Percentiles rank a stretch among this genome's conserved stretches.
phyloP scores from a whole-genome alignment of 92 coral and sea anemone species.

The Palythoa grandis region DNA sequence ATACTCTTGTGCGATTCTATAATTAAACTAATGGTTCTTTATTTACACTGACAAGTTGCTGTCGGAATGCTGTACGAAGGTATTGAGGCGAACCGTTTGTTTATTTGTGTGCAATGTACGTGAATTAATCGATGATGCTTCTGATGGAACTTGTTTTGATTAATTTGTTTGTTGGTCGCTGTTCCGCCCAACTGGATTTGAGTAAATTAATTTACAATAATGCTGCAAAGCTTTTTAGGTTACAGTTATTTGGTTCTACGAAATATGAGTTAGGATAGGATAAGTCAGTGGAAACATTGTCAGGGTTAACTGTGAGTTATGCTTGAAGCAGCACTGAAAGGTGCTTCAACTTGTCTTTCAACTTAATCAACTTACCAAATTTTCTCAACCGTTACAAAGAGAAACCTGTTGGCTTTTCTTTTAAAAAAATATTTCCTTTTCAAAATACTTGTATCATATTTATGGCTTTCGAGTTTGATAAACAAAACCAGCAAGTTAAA shows the following conservation, averaged over 20 bases:
- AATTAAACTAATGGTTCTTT: too few species aligned
- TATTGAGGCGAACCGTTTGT: too few species aligned
- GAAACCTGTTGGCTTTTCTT: slow-evolving; percentile 11
- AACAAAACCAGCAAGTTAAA: not conserved
- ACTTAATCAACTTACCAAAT: not conserved
- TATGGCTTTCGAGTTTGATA: not conserved
- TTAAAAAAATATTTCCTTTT: not conserved
- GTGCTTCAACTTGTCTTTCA: not conserved
- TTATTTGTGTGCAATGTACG: too few species aligned
- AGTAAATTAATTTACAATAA: too few species aligned
- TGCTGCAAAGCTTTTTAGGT: too few species aligned
- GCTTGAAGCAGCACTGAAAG: not conserved
- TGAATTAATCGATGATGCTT: too few species aligned
- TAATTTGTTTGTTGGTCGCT: not conserved
- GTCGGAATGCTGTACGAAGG: too few species aligned
- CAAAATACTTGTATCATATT: not conserved
- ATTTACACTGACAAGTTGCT: too few species aligned
- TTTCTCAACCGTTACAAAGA: slow-evolving; percentile 14
- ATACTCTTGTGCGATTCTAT: too few species aligned
- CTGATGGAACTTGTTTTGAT: not conserved
- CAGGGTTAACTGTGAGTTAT: not conserved
- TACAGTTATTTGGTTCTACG: too few species aligned
- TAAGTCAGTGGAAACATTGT: too few species aligned
- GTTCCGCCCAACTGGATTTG: too few species aligned
- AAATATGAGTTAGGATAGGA: not conserved